Conservation (phyloP, 2,888 invertebrate species). For the Agrochola circellaris region DNA sequence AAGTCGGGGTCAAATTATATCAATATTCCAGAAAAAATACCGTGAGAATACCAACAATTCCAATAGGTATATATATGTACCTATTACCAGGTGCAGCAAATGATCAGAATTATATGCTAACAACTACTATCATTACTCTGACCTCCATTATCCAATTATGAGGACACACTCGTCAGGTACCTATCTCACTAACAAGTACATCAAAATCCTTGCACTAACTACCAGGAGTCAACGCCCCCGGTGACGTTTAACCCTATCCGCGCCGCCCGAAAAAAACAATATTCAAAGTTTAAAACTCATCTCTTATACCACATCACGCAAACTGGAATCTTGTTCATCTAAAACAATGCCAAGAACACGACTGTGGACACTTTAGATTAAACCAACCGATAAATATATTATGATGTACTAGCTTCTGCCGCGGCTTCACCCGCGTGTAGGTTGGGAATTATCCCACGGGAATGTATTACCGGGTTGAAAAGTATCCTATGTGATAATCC, state of each 20-base stretch:
- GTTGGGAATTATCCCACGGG: background rate
- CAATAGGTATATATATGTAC: no score
- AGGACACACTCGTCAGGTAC: background rate
- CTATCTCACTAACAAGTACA: slow-evolving; percentile 20
- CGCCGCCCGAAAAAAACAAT: slow-evolving; percentile 66
- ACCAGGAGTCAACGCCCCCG: slow-evolving; percentile 56
- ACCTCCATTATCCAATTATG: slow-evolving; percentile 24
- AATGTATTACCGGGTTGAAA: background rate
- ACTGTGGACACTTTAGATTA: slow-evolving; percentile 80
- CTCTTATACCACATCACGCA: slow-evolving; percentile 74
- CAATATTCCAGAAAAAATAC: background rate
- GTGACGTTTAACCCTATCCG: slow-evolving; percentile 61
- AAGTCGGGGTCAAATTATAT: background rate
- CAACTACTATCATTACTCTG: background rate
- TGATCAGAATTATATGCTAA: background rate
- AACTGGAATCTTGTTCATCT: slow-evolving; percentile 76
- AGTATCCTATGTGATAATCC: background rate
- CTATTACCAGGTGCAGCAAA: background rate
- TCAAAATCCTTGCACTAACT: slow-evolving; percentile 20
- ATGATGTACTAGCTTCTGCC: slow-evolving; percentile 75
- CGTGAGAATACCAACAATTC: no score
- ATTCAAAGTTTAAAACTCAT: slow-evolving; percentile 71
- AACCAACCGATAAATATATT: slow-evolving; percentile 80
- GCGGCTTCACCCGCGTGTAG: background rate
- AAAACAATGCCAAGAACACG: slow-evolving; percentile 80